Conservation (phyloP, 1,140 invertebrate genomes). For the Acromyrmex heyeri region DNA sequence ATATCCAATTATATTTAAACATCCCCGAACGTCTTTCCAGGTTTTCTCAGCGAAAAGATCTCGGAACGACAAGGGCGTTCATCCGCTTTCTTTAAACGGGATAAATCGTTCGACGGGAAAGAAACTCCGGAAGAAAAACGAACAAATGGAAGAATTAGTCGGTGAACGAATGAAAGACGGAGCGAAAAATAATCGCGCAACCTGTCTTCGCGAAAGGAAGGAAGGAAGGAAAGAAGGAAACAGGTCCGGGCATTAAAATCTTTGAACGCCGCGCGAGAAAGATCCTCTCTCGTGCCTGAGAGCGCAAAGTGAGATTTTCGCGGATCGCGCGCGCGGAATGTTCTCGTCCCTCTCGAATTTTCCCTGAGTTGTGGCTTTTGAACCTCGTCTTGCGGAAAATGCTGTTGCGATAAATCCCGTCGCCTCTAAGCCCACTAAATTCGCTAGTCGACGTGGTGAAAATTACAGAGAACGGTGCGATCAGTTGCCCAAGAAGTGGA, state of each 20-base stretch:
- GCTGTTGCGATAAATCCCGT: conserved; percentile 35
- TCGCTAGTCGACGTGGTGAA: conserved; percentile 39
- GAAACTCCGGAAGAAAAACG: conserved; percentile 43
- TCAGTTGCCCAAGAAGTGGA: not conserved
- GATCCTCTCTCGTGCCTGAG: conserved; percentile 26
- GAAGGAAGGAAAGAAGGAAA: not conserved
- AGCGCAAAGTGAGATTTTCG: conserved; percentile 49
- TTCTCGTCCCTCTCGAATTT: conserved; percentile 22
- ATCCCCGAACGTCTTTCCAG: not conserved
- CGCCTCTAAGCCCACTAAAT: conserved; percentile 34
- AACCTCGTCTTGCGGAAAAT: conserved; percentile 47
- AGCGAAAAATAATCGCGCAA: conserved; percentile 44
- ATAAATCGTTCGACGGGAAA: conserved; percentile 38
- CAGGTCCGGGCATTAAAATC: conserved; percentile 33
- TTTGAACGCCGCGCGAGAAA: conserved; percentile 37
- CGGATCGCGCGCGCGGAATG: conserved; percentile 25
- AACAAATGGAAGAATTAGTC: conserved; percentile 27
- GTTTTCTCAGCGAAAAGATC: conserved; percentile 18
- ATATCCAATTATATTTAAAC: conserved; percentile 31
- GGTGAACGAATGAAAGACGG: conserved; percentile 19
- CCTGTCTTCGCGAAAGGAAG: not conserved
- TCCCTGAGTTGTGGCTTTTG: conserved; percentile 53
- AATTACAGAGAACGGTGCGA: conserved; percentile 32
- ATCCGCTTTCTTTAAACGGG: conserved; percentile 25
- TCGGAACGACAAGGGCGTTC: conserved; percentile 6